Evolutionary conservation across 1,140 invertebrate species (phyloP), one percentile per base, ranked within the genome.

Genomic region (Battus philenor): DNA sequence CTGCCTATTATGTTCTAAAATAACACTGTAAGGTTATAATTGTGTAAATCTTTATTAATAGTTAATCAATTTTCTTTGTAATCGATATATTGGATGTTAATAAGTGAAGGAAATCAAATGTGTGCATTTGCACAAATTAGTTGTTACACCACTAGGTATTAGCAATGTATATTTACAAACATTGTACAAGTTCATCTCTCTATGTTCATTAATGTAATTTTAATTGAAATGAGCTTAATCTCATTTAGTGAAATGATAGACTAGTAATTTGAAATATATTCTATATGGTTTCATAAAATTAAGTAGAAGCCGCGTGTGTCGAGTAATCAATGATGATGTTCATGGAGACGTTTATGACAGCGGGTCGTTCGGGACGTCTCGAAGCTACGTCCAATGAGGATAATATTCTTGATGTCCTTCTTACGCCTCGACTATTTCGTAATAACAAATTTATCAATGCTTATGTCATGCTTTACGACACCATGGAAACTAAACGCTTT

Each of bases 281-380:
- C 29, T 11, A 30, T n/a, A 11, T 11, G 24, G 10, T 27, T 5
- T 30, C 10, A 30, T 30, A 3, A 11, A 29, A 41, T 26, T 9
- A 16, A 41, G 26, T 41, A 10, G 29, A 29, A 41, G 38, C 38
- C 38, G 38, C 38, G 38, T 41, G 38, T 41, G 38, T 41, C 38
- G 38, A 41, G 38, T 41, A 41, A 41, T 27, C 38, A 29, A 41
- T 41, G 38, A 41, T 41, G n/a, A n/a, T n/a, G n/a, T n/a, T n/a
- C n/a, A n/a, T n/a, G n/a, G n/a, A n/a, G n/a, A n/a, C n/a, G n/a
- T n/a, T n/a, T n/a, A n/a, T n/a, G n/a, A n/a, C n/a, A n/a, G n/a
- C n/a, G n/a, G n/a, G n/a, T n/a, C n/a, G n/a, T n/a, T n/a, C n/a
- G n/a, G n/a, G n/a, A n/a, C n/a, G n/a, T n/a, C n/a, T n/a, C n/a